Percentiles rank a stretch among this genome's conserved stretches.
These are phyloP conservation scores for Drosophila orosa DNA, from an alignment of 1,140 invertebrate species.

Conservation along the genomic window DNA sequence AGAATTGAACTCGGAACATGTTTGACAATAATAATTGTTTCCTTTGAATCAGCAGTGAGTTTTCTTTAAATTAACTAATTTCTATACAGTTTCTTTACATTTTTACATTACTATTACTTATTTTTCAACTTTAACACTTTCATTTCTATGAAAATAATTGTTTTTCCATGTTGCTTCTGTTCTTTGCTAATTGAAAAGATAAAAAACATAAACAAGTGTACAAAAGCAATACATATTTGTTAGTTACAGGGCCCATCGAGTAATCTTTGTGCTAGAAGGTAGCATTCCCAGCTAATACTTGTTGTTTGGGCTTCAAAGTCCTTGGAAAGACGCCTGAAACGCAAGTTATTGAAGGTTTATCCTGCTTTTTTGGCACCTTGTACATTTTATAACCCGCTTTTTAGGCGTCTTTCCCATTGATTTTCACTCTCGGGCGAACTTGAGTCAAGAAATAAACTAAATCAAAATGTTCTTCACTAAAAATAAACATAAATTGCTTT, in stretches of 20 bases:
- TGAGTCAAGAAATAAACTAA: background rate
- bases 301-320: background rate
- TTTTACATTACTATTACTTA: background rate
- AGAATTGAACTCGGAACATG: constrained; percentile 8
- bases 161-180: background rate
- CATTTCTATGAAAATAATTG: too few species aligned
- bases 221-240: constrained; percentile 6
- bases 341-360: background rate
- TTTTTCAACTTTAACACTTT: background rate
- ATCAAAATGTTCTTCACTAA: background rate
- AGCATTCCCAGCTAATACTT: constrained; percentile 9
- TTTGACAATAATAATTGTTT: constrained; percentile 22
- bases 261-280: constrained; percentile 3
- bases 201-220: background rate
- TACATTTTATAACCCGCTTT: background rate
- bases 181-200: background rate
- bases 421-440: background rate
- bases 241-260: constrained; percentile 8
- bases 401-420: background rate
- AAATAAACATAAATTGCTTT: background rate
- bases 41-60: background rate
- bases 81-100: background rate
- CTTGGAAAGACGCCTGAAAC: background rate
- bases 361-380: background rate
- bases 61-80: background rate